A percentile compares a stretch with the other conserved stretches of the same genome.
phyloP scores from a whole-genome alignment of 2,797 vertebrate species.

The Lerista edwardsae region DNA sequence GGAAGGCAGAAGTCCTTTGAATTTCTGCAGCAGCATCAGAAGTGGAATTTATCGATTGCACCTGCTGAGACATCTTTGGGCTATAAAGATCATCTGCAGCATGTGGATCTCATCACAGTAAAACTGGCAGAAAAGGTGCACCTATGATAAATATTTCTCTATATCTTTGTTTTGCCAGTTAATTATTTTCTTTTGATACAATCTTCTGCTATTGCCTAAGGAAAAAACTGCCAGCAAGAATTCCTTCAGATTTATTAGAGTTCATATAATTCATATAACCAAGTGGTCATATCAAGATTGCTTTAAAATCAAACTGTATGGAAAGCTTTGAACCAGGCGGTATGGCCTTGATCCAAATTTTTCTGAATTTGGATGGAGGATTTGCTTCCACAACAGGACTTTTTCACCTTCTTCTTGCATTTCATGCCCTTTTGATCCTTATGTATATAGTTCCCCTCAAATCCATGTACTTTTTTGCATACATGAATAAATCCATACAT shows the following conservation, averaged over 20 bases:
- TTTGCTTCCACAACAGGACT: not conserved
- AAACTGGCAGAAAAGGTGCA: not conserved
- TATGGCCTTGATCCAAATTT: not conserved
- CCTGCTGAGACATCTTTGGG: not conserved
- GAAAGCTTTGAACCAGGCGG: too few relatives aligned
- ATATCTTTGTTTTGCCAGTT: not conserved
- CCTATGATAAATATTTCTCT: not conserved
- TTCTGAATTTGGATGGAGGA: not conserved
- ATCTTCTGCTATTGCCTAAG: not conserved
- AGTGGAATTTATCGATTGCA: not conserved
- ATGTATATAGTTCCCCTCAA: too few relatives aligned
- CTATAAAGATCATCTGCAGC: not conserved
- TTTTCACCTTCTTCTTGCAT: not conserved
- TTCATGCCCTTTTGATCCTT: not conserved
- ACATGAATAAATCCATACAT: too few relatives aligned
- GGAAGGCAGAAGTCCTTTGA: not conserved
- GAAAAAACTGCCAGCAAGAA: not conserved
- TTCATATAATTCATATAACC: too few relatives aligned
- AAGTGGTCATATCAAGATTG: not conserved
- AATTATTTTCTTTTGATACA: not conserved
- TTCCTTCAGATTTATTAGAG: not conserved
- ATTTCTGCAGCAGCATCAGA: not conserved
- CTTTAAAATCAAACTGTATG: not conserved
- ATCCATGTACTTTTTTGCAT: too few relatives aligned
- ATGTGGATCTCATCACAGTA: not conserved